phyloP scores from a whole-genome alignment of 1,140 invertebrate species.

The Apis florea region DNA sequence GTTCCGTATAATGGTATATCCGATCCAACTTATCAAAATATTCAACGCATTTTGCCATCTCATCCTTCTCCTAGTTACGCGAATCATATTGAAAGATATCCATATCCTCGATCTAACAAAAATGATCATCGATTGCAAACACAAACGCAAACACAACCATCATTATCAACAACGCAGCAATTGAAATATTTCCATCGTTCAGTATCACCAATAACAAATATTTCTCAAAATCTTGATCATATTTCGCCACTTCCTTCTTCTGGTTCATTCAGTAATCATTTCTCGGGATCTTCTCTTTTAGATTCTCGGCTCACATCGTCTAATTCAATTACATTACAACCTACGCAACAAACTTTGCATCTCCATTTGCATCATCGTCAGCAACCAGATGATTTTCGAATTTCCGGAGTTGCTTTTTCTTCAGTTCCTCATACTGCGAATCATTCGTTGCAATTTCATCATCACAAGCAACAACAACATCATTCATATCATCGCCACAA shows the following conservation, averaged over 20 bases:
- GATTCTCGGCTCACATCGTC: slow-evolving; percentile 23
- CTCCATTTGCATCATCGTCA: slow-evolving; percentile 76
- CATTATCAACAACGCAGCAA: slow-evolving; percentile 28
- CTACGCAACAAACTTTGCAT: slow-evolving; percentile 49
- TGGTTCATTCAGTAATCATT: not conserved
- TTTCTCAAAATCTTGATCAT: not conserved
- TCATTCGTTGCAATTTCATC: slow-evolving; percentile 58
- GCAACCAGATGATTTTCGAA: slow-evolving; percentile 70
- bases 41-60: slow-evolving; percentile 75
- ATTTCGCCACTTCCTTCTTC: not conserved
- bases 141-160: slow-evolving; percentile 41
- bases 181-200: slow-evolving; percentile 66
- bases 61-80: slow-evolving; percentile 76
- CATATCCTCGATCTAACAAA: slow-evolving; percentile 69
- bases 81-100: slow-evolving; percentile 76
- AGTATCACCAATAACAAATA: slow-evolving; percentile 27
- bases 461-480: slow-evolving; percentile 55
- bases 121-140: slow-evolving; percentile 59
- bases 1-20: slow-evolving; percentile 85
- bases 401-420: slow-evolving; percentile 40
- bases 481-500: slow-evolving; percentile 51
- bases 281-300: not conserved
- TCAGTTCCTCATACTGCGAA: slow-evolving; percentile 35
- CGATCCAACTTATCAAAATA: slow-evolving; percentile 78
- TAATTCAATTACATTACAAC: slow-evolving; percentile 38